Base-by-base conservation (phyloP, 2,888 invertebrate genomes). In the Pherbina coryleti region DNA sequence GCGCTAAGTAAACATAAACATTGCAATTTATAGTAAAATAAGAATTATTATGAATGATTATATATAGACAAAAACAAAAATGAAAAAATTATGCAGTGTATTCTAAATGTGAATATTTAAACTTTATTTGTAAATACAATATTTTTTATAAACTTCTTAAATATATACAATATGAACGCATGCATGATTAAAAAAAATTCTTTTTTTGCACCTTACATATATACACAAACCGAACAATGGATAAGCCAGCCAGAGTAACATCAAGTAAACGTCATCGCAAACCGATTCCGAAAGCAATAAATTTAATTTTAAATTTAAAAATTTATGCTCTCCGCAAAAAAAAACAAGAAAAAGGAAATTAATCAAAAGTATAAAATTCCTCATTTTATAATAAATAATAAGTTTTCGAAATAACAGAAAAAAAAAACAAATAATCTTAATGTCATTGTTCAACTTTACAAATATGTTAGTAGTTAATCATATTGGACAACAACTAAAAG, bases 281-380 rank as follows among this genome's bases (percentile, higher is more conserved):
- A 86, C 86, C 87, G 87, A 87, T 86, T 87, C 86, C 82, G 84
- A 83, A 81, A 85, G 77, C 71, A 80, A 73, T 71, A 67, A 64
- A 67, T 60, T 67, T 62, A 22, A 49, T 64, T 31, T 31, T 78
- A 57, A 79, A 76, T 31, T 66, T 53, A 67, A 53, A 73, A 69
- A 60, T 37, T 76, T 37, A 37, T 22, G n/a, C 17, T 34, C 64
- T 69, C 60, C n/a, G 25, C 34, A 66, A 31, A 34, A 25, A 53
- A 66, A 51, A 31, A 57, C n/a, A 34, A 7, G 34, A 66, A 53
- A 19, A 17, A 53, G 53, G 9, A 22, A 19, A 66, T 74, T 53
- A 28, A 28, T 57, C 11, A 66, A 22, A 44, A n/a, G 28, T 22
- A 37, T 49, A 49, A 64, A 74, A 31, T 51, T 51, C 28, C 74